Evolutionary conservation across 2,888 invertebrate genomes (phyloP).

Genomic region (Xanthia togata): DNA sequence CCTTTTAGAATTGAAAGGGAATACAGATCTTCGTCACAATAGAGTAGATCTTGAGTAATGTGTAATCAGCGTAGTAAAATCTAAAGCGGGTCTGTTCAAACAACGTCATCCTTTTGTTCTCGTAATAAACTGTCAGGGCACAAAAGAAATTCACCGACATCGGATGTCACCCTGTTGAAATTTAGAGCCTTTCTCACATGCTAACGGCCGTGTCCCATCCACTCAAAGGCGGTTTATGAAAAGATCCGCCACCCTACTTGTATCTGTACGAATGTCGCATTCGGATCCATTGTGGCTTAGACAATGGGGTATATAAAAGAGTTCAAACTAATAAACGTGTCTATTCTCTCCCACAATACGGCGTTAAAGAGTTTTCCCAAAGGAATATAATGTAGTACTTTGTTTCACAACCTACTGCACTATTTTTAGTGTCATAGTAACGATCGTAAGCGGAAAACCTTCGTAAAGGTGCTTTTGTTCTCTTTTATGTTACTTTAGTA

Average conservation of each 20-base stretch:
- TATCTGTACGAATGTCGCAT: slow-evolving; percentile 65
- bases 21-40: slow-evolving; percentile 82
- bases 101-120: slow-evolving; percentile 85
- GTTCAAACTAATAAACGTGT: slow-evolving; percentile 67
- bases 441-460: slow-evolving; percentile 52
- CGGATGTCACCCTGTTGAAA: slow-evolving; percentile 81
- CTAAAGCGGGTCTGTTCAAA: slow-evolving; percentile 84
- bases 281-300: slow-evolving; percentile 63
- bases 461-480: slow-evolving; percentile 50
- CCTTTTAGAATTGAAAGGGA: slow-evolving; percentile 78
- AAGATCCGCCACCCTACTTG: slow-evolving; percentile 69
- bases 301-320: slow-evolving; percentile 64
- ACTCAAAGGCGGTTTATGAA: slow-evolving; percentile 76
- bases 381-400: slow-evolving; percentile 41
- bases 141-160: slow-evolving; percentile 85
- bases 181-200: slow-evolving; percentile 77
- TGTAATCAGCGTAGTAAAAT: slow-evolving; percentile 84
- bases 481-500: slow-evolving; percentile 52
- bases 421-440: slow-evolving; percentile 60
- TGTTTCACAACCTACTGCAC: slow-evolving; percentile 46
- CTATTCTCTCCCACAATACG: slow-evolving; percentile 39
- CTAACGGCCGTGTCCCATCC: slow-evolving; percentile 74
- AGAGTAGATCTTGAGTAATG: slow-evolving; percentile 82
- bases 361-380: slow-evolving; percentile 39
- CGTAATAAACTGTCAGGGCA: slow-evolving; percentile 86